Evolutionary conservation across 2,888 invertebrate species (phyloP), one percentile per base, ranked within the genome.

Genomic region (Cheiracanthium punctorium): DNA sequence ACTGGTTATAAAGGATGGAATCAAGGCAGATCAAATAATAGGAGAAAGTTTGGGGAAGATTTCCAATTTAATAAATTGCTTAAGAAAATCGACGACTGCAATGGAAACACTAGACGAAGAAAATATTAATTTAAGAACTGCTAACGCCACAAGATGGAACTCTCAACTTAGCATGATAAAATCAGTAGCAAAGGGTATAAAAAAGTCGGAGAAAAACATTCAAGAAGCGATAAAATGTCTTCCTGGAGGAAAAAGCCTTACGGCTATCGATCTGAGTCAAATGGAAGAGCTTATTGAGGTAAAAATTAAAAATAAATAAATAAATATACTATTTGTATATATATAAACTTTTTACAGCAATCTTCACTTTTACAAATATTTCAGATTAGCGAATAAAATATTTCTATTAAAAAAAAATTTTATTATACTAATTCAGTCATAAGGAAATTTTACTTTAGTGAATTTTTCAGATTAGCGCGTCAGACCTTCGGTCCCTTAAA

Each of bases 171-270:
- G 8, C 12, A 58, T 58, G 58, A n/a, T 48, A n/a, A 58, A 24
- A 58, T 58, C 58, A 14, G 10, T 58, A 24, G 10, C n/a, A 20
- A 1, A 1, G 12, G 58, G 58, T n/a, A 58, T 58, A n/a, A 58
- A 58, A 24, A 58, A 1, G 8, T n/a, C n/a, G n/a, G n/a, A n/a
- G n/a, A 58, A 1, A 24, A 24, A 20, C n/a, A 10, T 58, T 8
- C 58, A 58, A 58, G 20, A 58, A n/a, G 58, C 58, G n/a, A 58
- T 58, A 24, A 58, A 58, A n/a, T 58, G 8, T 24, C 58, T 58
- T 24, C 58, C 58, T n/a, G n/a, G n/a, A n/a, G 58, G 20, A 1
- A 24, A 10, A 1, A 58, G 28, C 20, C 4, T 58, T 24, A 58
- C 14, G 8, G 58, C 58, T 24, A 58, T 58, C 10, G 58, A 58